phyloP scores from a whole-genome alignment of 2,113 vertebrate genomes.

The Psephotus haematonotus region DNA sequence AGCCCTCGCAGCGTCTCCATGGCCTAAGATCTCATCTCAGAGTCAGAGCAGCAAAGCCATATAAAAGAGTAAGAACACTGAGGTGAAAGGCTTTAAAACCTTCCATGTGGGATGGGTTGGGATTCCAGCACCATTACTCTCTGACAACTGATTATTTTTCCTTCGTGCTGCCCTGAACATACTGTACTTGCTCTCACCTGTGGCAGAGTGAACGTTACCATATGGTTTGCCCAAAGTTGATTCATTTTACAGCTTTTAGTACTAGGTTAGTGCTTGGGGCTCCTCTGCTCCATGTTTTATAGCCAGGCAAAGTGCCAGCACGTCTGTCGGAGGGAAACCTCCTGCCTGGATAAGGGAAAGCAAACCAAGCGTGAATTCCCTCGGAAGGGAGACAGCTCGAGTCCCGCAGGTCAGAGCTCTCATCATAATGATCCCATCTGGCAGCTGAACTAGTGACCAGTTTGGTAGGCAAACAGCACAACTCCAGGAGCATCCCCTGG shows the following conservation, averaged over 20 bases:
- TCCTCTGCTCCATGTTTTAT: background rate
- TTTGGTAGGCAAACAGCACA: background rate
- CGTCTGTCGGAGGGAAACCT: background rate
- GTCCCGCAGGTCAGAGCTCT: background rate
- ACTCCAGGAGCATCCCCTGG: background rate
- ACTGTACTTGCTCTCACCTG: conserved; percentile 31
- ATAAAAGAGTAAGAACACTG: background rate
- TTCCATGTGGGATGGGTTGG: background rate
- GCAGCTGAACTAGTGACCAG: background rate
- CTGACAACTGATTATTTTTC: background rate
- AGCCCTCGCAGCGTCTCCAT: background rate
- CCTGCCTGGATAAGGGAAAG: background rate
- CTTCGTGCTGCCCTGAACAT: background rate
- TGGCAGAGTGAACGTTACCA: background rate
- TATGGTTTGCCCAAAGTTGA: conserved; percentile 15
- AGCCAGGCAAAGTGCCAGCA: conserved; percentile 30
- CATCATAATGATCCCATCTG: background rate
- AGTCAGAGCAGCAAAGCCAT: background rate
- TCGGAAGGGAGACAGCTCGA: background rate
- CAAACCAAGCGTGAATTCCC: background rate
- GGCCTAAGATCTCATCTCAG: background rate
- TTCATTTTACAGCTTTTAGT: background rate
- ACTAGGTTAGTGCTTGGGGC: background rate
- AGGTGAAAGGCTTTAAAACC: background rate
- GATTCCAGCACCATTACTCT: background rate